Percentiles rank a stretch among this genome's conserved stretches.
Conservation (phyloP, 2,888 invertebrate genomes). For the Gari tellinella region DNA sequence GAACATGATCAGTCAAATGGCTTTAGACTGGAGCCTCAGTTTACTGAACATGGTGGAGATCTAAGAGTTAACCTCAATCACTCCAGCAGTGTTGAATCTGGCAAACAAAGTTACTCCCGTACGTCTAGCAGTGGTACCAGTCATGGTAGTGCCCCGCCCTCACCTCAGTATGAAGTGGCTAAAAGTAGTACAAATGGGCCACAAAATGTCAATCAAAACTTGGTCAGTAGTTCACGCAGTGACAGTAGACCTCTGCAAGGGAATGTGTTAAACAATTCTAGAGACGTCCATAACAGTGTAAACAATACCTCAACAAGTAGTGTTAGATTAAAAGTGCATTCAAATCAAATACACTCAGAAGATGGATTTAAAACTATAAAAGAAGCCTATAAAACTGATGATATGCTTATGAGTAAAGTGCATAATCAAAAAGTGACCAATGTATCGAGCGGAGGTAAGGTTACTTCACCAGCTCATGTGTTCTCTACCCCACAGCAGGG, state of each 20-base stretch:
- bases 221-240: too few relatives aligned
- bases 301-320: slow-evolving; percentile 12
- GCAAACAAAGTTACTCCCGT: slow-evolving; percentile 39
- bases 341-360: slow-evolving; percentile 45
- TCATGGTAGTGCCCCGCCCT: slow-evolving; percentile 29
- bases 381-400: slow-evolving; percentile 1
- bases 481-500: slow-evolving; percentile 51
- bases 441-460: slow-evolving; percentile 23
- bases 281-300: slow-evolving; percentile 9
- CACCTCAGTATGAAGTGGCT: slow-evolving; percentile 17
- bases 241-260: background rate
- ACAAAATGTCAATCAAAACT: too few relatives aligned
- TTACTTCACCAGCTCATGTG: slow-evolving; percentile 25
- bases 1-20: slow-evolving; percentile 10
- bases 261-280: slow-evolving; percentile 48
- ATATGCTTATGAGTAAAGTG: slow-evolving; percentile 2
- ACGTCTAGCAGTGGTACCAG: slow-evolving; percentile 43
- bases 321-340: slow-evolving; percentile 45
- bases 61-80: slow-evolving; percentile 20
- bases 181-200: background rate
- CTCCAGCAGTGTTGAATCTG: slow-evolving; percentile 50
- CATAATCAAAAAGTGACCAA: slow-evolving; percentile 30
- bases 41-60: slow-evolving; percentile 6
- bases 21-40: background rate
- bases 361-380: slow-evolving; percentile 1